phyloP scores from a whole-genome alignment of 2,113 vertebrate genomes.

The Sialia sialis region DNA sequence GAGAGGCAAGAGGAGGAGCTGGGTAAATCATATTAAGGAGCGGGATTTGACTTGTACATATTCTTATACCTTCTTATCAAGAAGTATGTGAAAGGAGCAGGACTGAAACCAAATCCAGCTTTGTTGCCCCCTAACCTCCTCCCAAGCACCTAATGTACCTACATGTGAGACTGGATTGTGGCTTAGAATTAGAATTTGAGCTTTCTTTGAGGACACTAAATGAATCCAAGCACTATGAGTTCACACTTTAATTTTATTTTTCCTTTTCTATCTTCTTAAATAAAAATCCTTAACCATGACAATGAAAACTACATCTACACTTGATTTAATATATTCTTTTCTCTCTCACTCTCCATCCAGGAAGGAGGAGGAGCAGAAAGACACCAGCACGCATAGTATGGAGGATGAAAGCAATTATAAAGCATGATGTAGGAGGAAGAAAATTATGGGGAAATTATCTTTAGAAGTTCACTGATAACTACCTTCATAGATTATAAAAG shows the following conservation, averaged over 20 bases:
- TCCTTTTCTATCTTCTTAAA: not conserved
- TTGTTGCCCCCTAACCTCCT: not conserved
- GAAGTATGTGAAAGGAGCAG: not conserved
- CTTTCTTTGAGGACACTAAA: not conserved
- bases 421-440: constrained; percentile 34
- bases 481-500: constrained; percentile 21
- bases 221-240: not conserved
- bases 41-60: not conserved
- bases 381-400: not conserved
- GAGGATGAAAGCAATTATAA: constrained; percentile 37
- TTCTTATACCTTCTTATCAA: not conserved
- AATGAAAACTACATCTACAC: not conserved
- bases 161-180: not conserved
- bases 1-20: not conserved
- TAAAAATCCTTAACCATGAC: not conserved
- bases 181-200: not conserved
- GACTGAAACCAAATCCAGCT: not conserved
- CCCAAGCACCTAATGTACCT: not conserved
- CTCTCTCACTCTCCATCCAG: not conserved
- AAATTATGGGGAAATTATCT: constrained; percentile 57
- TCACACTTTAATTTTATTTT: not conserved
- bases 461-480: constrained; percentile 24
- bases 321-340: constrained; percentile 39
- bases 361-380: constrained; percentile 13
- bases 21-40: not conserved